Base-by-base conservation (phyloP, 2,888 invertebrate species). In the Coelinius sp. region DNA sequence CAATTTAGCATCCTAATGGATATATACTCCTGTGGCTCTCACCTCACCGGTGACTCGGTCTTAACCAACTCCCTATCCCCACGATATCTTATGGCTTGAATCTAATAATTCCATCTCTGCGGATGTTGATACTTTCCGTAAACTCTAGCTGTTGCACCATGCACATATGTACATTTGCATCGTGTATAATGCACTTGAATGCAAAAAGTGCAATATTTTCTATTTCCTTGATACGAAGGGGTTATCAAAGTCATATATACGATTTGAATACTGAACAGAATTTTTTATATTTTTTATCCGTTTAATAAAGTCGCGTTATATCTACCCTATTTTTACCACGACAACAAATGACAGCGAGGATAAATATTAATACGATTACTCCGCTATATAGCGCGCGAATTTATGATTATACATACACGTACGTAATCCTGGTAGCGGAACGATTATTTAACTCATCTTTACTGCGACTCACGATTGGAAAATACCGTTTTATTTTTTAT, bases 41-140 rank as follows among this genome's bases (percentile, higher is more conserved):
- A 8, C 44, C 44, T 14, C 44, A 7, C 44, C 12, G 1, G 44
- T 7, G n/a, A 14, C n/a, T 46, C 44, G 44, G 17, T 17, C 44
- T 46, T 8, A 10, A 10, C 8, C 6, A 38, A 46, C 17, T 46
- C 17, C 44, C 17, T 46, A n/a, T 38, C 52, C 31, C 17, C 53
- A 41, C 44, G 53, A 38, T 70, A 64, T 63, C 67, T 73, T 53
- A 64, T 64, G 65, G 31, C 70, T 71, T 41, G 25, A 70, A 76
- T 73, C 68, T 73, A 70, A 75, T 75, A 71, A 72, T 76, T 73
- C 64, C 65, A 75, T 73, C 75, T 75, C 14, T 70, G 73, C 73
- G 76, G 71, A 76, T 75, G 73, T 68, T 63, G 44, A 71, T 76
- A 76, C 68, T 74, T 67, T 76, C 49, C 67, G 63, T 66, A 52